phyloP scores from a whole-genome alignment of 2,113 vertebrate genomes.

The Lasiurus cinereus region DNA sequence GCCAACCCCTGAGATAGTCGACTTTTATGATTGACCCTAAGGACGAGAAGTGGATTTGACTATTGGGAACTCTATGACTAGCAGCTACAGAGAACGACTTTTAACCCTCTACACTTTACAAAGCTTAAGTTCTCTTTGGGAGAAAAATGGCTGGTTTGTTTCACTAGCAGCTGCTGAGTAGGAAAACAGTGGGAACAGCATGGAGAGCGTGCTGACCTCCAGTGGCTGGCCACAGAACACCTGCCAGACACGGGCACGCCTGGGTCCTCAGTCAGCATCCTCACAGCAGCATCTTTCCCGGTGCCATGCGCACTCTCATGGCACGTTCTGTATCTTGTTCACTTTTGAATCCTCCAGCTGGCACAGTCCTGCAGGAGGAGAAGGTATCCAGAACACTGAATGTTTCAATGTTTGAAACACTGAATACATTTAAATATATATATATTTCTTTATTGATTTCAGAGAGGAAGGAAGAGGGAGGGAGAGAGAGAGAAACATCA shows the following conservation, averaged over 20 bases:
- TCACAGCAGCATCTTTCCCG: fast-evolving
- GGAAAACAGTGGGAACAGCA: background rate
- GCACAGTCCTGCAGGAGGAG: too few relatives aligned
- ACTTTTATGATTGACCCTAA: background rate
- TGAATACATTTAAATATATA: background rate
- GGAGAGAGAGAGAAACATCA: too few relatives aligned
- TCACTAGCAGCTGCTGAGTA: background rate
- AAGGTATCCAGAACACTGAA: background rate
- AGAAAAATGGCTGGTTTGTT: background rate
- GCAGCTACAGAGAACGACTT: background rate
- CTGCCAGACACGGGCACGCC: background rate
- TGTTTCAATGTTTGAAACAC: background rate
- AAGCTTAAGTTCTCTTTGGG: background rate
- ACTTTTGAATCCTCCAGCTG: background rate
- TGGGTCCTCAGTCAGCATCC: fast-evolving
- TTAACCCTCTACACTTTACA: background rate
- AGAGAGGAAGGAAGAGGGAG: too few relatives aligned
- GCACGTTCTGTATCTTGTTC: too few relatives aligned
- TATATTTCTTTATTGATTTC: too few relatives aligned
- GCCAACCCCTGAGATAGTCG: fast-evolving
- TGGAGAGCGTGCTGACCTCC: background rate
- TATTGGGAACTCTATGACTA: background rate
- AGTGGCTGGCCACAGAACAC: background rate
- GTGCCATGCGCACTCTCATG: too few relatives aligned
- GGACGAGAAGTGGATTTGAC: background rate